Conservation (phyloP, 2,113 vertebrate species). For the Malurus alboscapulatus region DNA sequence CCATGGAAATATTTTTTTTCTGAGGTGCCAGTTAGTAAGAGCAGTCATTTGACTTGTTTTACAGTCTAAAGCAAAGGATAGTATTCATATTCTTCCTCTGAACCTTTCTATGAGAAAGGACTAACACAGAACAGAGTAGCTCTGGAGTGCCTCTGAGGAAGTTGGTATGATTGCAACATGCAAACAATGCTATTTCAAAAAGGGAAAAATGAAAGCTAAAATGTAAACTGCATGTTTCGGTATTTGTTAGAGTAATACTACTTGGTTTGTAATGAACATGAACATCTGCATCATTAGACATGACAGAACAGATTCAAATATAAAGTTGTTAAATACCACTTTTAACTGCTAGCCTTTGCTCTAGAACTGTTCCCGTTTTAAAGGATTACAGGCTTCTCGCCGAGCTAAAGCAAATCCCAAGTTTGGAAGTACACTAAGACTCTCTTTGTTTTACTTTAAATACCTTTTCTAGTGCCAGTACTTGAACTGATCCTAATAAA, state of each 20-base stretch:
- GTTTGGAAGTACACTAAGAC: neutral
- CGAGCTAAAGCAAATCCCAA: neutral
- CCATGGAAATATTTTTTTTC: neutral
- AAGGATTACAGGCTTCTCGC: neutral
- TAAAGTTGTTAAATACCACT: neutral
- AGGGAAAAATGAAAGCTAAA: neutral
- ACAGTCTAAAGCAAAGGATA: neutral
- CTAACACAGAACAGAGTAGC: neutral
- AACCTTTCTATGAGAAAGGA: neutral
- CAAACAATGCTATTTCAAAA: neutral
- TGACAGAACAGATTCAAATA: neutral
- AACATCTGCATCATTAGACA: neutral
- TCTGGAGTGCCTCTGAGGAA: neutral
- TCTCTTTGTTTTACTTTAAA: neutral
- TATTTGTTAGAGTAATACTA: neutral
- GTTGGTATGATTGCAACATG: neutral
- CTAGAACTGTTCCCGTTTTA: neutral
- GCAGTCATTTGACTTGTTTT: neutral
- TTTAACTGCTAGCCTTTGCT: neutral
- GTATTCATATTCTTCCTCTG: neutral
- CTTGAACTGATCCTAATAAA: neutral
- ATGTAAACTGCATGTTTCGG: neutral
- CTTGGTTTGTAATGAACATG: neutral
- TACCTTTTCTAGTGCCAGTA: neutral
- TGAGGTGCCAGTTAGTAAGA: neutral